Evolutionary conservation across 2,113 vertebrate species (phyloP), one percentile per base, ranked within the genome.

Genomic region (Mobula birostris): DNA sequence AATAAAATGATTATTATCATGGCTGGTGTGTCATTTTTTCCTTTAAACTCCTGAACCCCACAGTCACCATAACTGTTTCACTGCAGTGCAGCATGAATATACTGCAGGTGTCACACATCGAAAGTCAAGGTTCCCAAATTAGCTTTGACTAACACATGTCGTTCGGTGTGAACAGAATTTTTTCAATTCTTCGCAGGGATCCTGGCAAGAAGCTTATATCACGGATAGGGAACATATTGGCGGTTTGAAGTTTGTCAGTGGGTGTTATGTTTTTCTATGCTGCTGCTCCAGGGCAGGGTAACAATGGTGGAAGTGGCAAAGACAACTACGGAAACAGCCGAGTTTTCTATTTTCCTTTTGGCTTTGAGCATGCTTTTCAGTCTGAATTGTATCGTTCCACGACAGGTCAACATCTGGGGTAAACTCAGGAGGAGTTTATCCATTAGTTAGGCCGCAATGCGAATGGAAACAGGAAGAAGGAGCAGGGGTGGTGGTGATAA

Each of bases 71-170:
- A 3, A 93, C 90, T 27, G 66, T 93, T 93, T 32, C 32, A 93
- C 32, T 93, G 91, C 91, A 93, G 70, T 48, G 21, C 24, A 56
- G 91, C 68, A 74, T 27, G 70, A 56, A 56, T 27, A 27, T 74
- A 66, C 91, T 40, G 91, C 91, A 74, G 70, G 70, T 76, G 91
- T 93, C 91, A 93, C 91, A 93, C 70, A 56, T 93, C 70, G 21
- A 93, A 74, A 74, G 68, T 93, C 91, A 19, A 93, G 68, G 63
- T 56, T 93, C 91, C 91, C 70, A 93, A 93, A 93, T 93, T 93
- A 93, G 91, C 91, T 93, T 93, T 17, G 68, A 76, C 91, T 74
- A 93, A 93, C 91, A 93, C 91, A 74, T 93, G 91, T 74, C 91
- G 1, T 93, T 93, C 91, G 74, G 91, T 93, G 91, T 56, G 91